Percentiles rank a stretch among this genome's conserved stretches.
Evolutionary conservation across 2,888 invertebrate species (phyloP).

Genomic region (Tetragonisca angustula): DNA sequence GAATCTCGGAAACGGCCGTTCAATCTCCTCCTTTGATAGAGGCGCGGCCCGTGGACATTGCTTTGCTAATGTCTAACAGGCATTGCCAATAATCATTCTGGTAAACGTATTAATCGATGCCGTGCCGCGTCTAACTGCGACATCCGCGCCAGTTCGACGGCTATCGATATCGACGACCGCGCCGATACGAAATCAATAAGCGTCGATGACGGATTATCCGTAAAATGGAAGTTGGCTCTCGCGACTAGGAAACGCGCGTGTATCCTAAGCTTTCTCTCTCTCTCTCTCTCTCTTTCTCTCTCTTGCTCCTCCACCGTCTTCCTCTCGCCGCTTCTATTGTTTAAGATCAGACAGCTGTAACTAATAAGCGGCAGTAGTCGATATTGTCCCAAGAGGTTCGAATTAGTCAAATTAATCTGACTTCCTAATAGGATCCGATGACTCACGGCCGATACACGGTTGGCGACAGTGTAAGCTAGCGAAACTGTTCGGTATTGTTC

Average conservation of each 20-base stretch:
- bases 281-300: neutral
- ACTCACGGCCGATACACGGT: neutral
- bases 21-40: slow-evolving; percentile 37
- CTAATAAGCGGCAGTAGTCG: neutral
- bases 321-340: neutral
- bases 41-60: slow-evolving; percentile 27
- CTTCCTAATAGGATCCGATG: slow-evolving; percentile 16
- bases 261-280: neutral
- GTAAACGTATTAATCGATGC: slow-evolving; percentile 48
- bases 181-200: slow-evolving; percentile 25
- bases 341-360: slow-evolving; percentile 3
- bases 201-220: neutral
- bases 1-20: neutral
- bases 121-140: slow-evolving; percentile 23
- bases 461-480: neutral
- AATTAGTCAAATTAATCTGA: slow-evolving; percentile 40
- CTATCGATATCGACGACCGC: neutral
- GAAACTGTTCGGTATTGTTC: neutral
- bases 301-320: neutral
- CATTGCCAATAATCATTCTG: slow-evolving; percentile 40
- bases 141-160: slow-evolving; percentile 7
- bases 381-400: slow-evolving; percentile 9
- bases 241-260: neutral
- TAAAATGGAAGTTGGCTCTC: neutral
- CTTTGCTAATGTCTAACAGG: slow-evolving; percentile 40